Evolutionary conservation across 2,797 vertebrate genomes (phyloP), one percentile per base, ranked within the genome.

Genomic region (Lagorchestes hirsutus): DNA sequence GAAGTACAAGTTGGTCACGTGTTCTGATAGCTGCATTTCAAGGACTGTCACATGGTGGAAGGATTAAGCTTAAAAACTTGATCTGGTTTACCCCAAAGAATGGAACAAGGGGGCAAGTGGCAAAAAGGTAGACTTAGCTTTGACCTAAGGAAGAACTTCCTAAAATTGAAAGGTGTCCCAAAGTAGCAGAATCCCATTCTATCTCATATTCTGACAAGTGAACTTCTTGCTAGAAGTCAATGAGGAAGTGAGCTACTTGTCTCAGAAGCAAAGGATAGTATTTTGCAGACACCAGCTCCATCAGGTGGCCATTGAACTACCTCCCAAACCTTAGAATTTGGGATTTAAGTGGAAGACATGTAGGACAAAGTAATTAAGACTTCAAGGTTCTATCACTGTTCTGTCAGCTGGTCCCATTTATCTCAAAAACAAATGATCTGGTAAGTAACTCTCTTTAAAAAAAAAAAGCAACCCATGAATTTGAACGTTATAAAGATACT

Each of bases 361-460:
- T 59, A 8, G 24, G 40, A 92, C 93, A 91, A 13, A 92, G 92
- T 94, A 74, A 93, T 92, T 95, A 87, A 9, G 59, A 27, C 18
- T 55, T 92, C 91, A 93, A 40, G 58, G n/a, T 59, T 1, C 0
- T 46, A 96, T 96, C 34, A 91, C 2, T 62, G 28, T 14, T 11
- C 34, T 29, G 34, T 57, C 3, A 54, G 13, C 93, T 94, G 18
- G 52, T 96, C 58, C 34, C n/a, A 74, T 74, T 74, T 62, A 16
- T 74, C 62, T 40, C 62, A 40, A 67, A 95, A 96, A 93, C 55
- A 74, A 92, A 82, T 46, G 3, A 29, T 22, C 90, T 90, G 91
- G 5, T 55, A 94, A 93, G 91, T 40, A 55, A 14, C 24, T 62
- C 8, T 40, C 74, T 96, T 95, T 18, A 74, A 92, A 95, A 93